Evolutionary conservation across 2,888 invertebrate genomes (phyloP).

Genomic region (Tipula helvola): DNA sequence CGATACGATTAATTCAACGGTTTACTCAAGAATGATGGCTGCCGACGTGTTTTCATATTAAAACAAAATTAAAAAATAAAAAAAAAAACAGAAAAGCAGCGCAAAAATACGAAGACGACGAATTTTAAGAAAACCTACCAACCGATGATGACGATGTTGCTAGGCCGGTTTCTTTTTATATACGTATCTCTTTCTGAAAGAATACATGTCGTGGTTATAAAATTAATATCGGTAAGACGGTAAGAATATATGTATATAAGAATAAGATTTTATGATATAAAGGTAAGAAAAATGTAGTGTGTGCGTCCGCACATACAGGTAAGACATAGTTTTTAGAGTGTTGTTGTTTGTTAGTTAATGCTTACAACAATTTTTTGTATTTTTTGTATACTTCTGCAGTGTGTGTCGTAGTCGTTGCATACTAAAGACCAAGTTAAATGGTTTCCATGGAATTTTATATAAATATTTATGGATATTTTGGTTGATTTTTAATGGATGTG

Average conservation of each 20-base stretch:
- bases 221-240: not conserved
- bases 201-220: not conserved
- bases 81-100: not conserved
- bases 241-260: not conserved
- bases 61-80: not conserved
- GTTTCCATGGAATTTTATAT: not conserved
- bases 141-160: constrained; percentile 5
- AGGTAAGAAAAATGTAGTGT: not conserved
- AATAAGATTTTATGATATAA: not conserved
- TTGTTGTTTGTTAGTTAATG: not conserved
- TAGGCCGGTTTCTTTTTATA: not conserved
- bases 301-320: not conserved
- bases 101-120: not conserved
- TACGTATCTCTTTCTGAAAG: not conserved
- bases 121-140: not conserved
- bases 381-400: not conserved
- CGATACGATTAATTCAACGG: not conserved
- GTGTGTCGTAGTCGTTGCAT: not conserved
- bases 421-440: not conserved
- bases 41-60: constrained; percentile 6
- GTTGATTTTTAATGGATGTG: not conserved
- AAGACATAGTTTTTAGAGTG: not conserved
- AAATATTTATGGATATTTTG: not conserved
- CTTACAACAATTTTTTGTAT: not conserved
- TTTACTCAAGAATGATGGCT: constrained; percentile 8